phyloP scores from a whole-genome alignment of 2,797 vertebrate species.

The Petrocephalus sullivani region DNA sequence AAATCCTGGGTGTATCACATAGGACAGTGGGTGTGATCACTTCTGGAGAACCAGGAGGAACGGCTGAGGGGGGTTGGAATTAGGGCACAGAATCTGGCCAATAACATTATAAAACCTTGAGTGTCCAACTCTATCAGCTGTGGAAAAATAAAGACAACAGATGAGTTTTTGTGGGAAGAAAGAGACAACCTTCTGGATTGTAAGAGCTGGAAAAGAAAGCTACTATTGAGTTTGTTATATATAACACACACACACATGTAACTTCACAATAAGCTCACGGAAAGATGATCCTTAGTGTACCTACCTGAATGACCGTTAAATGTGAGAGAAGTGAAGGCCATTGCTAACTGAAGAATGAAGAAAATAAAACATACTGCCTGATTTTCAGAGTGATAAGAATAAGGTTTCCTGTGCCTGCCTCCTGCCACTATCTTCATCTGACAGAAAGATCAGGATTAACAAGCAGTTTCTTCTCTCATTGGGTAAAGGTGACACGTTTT shows the following conservation, averaged over 20 bases:
- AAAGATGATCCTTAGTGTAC: background rate
- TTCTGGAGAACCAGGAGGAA: conserved; percentile 24
- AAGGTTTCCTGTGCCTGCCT: background rate
- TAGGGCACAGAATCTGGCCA: background rate
- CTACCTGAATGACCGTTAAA: background rate
- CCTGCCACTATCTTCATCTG: background rate
- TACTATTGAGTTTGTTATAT: background rate
- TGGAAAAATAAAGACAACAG: background rate
- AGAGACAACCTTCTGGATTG: background rate
- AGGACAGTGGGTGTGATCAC: conserved; percentile 26
- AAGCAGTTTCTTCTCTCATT: background rate
- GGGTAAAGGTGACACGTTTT: background rate
- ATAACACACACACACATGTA: background rate
- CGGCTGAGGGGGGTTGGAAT: background rate
- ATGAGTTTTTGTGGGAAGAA: background rate
- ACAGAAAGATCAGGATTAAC: background rate
- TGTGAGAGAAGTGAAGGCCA: conserved; percentile 6
- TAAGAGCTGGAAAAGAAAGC: background rate
- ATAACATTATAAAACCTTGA: background rate
- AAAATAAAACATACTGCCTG: background rate
- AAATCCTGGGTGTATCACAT: background rate
- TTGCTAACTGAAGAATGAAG: conserved; percentile 3
- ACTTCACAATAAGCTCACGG: background rate
- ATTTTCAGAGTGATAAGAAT: background rate
- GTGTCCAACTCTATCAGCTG: background rate